These are phyloP conservation scores for Ectobius pallidus DNA, from an alignment of 2,888 invertebrate genomes.

Conservation along the genomic window DNA sequence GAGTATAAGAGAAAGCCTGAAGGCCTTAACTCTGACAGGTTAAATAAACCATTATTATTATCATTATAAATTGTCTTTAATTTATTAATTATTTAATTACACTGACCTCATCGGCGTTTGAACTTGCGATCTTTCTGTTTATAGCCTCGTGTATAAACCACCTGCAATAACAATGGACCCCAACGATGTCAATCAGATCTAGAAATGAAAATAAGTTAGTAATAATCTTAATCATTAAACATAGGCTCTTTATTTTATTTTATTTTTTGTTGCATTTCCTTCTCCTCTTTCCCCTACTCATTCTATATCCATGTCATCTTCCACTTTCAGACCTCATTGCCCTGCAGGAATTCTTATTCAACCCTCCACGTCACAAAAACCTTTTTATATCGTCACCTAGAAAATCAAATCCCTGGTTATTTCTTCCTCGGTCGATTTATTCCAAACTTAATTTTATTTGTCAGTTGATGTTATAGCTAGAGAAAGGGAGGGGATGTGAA, in stretches of 20 bases:
- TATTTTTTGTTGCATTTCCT: neutral
- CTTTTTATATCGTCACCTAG: conserved; percentile 32
- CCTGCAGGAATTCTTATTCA: neutral
- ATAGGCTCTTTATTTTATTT: neutral
- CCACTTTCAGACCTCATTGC: conserved; percentile 29
- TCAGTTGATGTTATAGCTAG: conserved; percentile 14
- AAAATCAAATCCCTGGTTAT: conserved; percentile 27
- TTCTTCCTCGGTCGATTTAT: conserved; percentile 29
- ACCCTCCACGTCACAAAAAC: neutral
- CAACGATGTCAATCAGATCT: no score
- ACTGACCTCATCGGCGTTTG: no score
- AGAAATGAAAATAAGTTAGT: no score
- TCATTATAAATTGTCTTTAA: no score
- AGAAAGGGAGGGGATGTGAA: neutral
- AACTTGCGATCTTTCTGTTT: no score
- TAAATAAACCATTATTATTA: no score
- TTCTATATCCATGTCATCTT: neutral
- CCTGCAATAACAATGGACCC: no score
- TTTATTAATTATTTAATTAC: no score
- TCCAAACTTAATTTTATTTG: conserved; percentile 39
- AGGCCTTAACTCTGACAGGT: no score
- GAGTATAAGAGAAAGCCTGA: no score
- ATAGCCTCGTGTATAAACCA: no score
- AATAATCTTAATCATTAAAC: no score
- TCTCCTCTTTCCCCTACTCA: neutral